Conservation (phyloP, 2,888 invertebrate species). For the Arctia plantaginis region DNA sequence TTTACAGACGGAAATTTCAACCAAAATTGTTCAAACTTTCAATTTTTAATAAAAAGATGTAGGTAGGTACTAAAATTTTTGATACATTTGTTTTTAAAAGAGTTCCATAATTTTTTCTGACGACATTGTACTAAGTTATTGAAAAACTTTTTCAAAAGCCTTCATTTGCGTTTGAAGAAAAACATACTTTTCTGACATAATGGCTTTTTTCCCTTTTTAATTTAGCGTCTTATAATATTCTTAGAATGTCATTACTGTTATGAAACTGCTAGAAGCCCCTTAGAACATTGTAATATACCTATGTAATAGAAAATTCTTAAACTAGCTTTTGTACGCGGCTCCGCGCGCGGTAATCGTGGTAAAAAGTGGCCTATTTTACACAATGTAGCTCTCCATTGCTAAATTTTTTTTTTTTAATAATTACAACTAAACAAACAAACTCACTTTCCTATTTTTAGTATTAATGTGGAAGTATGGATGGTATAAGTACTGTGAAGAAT, state of each 20-base stretch:
- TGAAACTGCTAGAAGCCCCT: background rate
- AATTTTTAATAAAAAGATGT: background rate
- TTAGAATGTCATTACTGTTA: background rate
- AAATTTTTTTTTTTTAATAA: too few relatives aligned
- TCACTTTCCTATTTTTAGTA: too few relatives aligned
- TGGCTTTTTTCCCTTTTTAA: constrained; percentile 22
- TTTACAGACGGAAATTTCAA: too few relatives aligned
- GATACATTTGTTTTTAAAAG: background rate
- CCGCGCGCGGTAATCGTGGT: too few relatives aligned
- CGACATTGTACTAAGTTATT: constrained; percentile 40
- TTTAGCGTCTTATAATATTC: background rate
- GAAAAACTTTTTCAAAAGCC: constrained; percentile 57
- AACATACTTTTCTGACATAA: constrained; percentile 33
- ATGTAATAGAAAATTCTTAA: background rate
- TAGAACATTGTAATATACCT: background rate
- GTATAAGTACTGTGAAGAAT: background rate
- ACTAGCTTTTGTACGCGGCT: too few relatives aligned
- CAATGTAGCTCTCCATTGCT: too few relatives aligned
- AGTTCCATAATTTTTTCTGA: constrained; percentile 24
- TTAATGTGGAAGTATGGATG: too few relatives aligned
- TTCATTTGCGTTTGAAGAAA: constrained; percentile 46
- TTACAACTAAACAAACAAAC: too few relatives aligned
- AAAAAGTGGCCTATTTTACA: too few relatives aligned
- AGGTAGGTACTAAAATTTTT: background rate
- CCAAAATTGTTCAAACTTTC: background rate